Evolutionary conservation across 2,113 vertebrate genomes (phyloP).

Genomic region (Elephantulus edwardii): DNA sequence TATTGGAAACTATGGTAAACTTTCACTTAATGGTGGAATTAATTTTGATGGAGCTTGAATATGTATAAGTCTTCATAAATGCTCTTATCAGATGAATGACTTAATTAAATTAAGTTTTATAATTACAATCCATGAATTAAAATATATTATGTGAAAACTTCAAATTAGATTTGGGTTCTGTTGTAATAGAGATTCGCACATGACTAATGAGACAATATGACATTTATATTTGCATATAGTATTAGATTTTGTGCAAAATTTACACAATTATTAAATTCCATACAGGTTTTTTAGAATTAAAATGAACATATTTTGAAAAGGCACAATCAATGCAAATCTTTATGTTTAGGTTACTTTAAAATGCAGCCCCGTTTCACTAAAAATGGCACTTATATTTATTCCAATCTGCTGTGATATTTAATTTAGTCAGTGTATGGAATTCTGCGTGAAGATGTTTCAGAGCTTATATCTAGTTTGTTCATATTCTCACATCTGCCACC

Average conservation of each 20-base stretch:
- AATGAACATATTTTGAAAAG: conserved; percentile 2
- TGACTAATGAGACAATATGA: conserved; percentile 57
- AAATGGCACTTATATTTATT: not conserved
- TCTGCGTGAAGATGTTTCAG: not conserved
- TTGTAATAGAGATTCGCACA: conserved; percentile 35
- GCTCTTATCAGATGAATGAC: conserved; percentile 41
- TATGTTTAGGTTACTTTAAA: not conserved
- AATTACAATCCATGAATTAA: conserved; percentile 53
- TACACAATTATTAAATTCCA: conserved; percentile 28
- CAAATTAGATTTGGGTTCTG: conserved; percentile 60
- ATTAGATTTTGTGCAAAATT: conserved; percentile 7
- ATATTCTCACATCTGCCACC: not conserved
- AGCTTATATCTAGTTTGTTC: not conserved
- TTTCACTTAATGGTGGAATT: not conserved
- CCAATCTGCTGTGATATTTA: not conserved
- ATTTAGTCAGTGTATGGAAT: not conserved
- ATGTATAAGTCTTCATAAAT: conserved; percentile 42
- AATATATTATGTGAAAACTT: conserved; percentile 60
- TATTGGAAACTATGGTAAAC: not conserved
- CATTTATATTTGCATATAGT: conserved; percentile 53
- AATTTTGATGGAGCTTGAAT: not conserved
- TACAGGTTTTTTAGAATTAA: conserved; percentile 32
- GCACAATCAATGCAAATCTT: not conserved
- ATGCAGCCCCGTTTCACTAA: not conserved
- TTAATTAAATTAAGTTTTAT: conserved; percentile 68